Evolutionary conservation across 1,140 invertebrate genomes (phyloP), one percentile per base, ranked within the genome.

Genomic region (Vanessa tameamea): DNA sequence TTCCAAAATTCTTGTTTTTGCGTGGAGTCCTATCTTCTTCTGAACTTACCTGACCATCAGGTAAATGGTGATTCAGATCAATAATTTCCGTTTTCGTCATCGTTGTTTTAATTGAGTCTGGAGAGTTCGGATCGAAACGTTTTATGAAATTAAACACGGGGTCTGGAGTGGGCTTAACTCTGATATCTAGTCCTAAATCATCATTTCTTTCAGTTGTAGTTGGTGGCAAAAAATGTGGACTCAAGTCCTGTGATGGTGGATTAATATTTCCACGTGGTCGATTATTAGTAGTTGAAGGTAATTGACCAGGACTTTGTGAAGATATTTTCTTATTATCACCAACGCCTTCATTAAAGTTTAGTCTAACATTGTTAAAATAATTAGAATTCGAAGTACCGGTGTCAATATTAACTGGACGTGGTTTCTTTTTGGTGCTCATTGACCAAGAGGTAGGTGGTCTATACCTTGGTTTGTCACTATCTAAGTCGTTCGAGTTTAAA

Each of bases 131-230:
- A 55, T 93, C 89, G 67, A 93, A 93, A 3, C 91, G 85, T 72
- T 92, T 93, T 48, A 93, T 93, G 75, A 93, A 93, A 16, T 89
- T 87, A 20, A 85, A 83, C 0, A 93, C 86, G 3, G 88, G 78
- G 63, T 90, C 89, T 75, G 78, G 75, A 12, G 77, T 66, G 0
- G 64, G 26, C 70, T 77, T 81, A 37, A 77, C 78, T 76, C 79
- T 80, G 4, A 82, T 53, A 59, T 86, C 84, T n/a, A 84, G 74
- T 12, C 78, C 72, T 9, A 72, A 78, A 47, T 82, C 84, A 53
- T 82, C 79, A 7, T 47, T 67, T 4, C 79, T 66, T 79, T 84
- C 81, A 47, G 82, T 85, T 3, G 79, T 82, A 26, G 82, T 57
- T 57, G 53, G 68, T n/a, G 85, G 79, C 16, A 77, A 67, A 13